Conservation (phyloP, 1,140 invertebrate genomes). For the Drosophila parabipectinata region DNA sequence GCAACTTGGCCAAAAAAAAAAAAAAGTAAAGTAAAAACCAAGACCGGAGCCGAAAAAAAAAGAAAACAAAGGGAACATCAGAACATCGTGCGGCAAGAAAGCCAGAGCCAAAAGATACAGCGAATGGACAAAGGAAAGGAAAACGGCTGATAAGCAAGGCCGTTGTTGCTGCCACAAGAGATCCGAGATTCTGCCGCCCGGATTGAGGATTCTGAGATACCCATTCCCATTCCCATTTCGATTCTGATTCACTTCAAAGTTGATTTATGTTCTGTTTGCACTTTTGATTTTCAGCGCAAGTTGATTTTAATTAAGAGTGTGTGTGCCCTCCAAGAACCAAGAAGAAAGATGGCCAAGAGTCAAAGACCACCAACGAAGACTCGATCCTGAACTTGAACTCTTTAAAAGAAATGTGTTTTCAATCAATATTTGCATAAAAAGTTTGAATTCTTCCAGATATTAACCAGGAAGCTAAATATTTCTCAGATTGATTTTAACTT, state of each 20-base stretch:
- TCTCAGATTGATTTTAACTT: conserved; percentile 12
- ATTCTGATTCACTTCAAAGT: conserved; percentile 70
- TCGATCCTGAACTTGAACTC: conserved; percentile 32
- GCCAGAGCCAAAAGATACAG: conserved; percentile 62
- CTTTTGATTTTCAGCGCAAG: conserved; percentile 75
- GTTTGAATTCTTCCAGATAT: neutral
- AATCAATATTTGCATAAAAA: conserved; percentile 16
- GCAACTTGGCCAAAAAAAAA: conserved; percentile 45
- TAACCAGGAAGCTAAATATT: neutral
- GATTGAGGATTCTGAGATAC: neutral
- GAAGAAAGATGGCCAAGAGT: neutral
- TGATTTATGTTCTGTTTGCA: conserved; percentile 77
- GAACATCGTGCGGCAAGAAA: conserved; percentile 59
- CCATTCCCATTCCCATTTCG: conserved; percentile 8
- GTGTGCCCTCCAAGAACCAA: conserved; percentile 26
- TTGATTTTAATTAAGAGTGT: conserved; percentile 52
- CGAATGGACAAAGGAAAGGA: conserved; percentile 70
- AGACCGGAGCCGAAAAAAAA: conserved; percentile 25
- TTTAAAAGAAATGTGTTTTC: neutral
- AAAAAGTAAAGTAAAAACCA: conserved; percentile 12
- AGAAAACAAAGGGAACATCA: conserved; percentile 43
- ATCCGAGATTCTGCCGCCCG: conserved; percentile 7
- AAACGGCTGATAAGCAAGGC: conserved; percentile 76
- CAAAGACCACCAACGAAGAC: conserved; percentile 38
- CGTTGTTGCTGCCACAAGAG: conserved; percentile 36